Base-by-base conservation (phyloP, 2,888 invertebrate genomes). In the Stegana nigrithorax region DNA sequence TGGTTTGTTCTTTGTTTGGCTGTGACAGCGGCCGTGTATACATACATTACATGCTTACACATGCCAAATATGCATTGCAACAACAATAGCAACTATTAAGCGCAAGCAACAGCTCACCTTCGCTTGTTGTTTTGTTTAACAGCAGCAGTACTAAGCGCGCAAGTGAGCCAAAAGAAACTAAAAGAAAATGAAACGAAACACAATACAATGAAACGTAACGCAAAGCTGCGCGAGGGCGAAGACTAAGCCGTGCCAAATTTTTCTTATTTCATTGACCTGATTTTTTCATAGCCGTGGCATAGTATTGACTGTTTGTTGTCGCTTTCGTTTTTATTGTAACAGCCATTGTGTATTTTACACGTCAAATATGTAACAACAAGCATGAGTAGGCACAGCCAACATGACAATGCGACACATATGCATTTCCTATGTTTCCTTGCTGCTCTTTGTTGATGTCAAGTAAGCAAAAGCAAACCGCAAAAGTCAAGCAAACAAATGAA, bases 181-280 rank as follows among this genome's bases (percentile, higher is more conserved):
- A 70, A 74, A 74, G 65, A 67, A 70, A 70, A 71, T 67, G 71
- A 29, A 29, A 29, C 29, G 10, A 29, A 29, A 29, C 32, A 32
- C n/a, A 32, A n/a, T 32, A 32, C 2, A 12, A 71, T 67, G 71
- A 29, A 29, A 29, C 29, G 10, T 7, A 29, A 29, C 32, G n/a
- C n/a, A 32, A n/a, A 12, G n/a, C 2, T n/a, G 10, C 6, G 14
- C 39, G 39, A 21, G 19, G 45, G 45, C 32, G 26, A 21, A 55
- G 53, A 4, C 67, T 60, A 69, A 67, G 70, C 70, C 73, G 67
- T 70, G 75, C 75, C 79, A 76, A 75, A 76, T 73, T 70, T 77
- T 47, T 77, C 75, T 73, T 75, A 74, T 82, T 80, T 81, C 81
- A 81, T 81, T 81, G 81, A 81, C 83, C 81, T 82, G 76, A 78